A percentile compares a stretch with the other conserved stretches of the same genome.
Conservation (phyloP, 1,140 invertebrate genomes). For the Caenorhabditis latens region DNA sequence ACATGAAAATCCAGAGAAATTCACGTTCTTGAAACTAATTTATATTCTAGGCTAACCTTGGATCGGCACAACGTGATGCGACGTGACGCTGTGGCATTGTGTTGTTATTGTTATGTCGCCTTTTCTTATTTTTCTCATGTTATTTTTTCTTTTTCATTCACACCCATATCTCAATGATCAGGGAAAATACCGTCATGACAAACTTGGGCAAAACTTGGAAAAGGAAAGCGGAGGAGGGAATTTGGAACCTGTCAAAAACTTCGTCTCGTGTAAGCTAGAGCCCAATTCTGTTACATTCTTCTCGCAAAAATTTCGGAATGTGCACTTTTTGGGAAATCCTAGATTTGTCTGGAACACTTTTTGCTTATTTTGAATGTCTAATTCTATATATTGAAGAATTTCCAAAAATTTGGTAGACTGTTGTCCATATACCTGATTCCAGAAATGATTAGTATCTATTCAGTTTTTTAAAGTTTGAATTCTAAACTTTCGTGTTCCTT, state of each 20-base stretch:
- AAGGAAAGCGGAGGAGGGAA: too few relatives aligned
- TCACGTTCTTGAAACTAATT: conserved; percentile 13
- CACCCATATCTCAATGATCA: conserved; percentile 1
- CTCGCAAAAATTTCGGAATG: too few relatives aligned
- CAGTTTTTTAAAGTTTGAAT: too few relatives aligned
- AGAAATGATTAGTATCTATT: too few relatives aligned
- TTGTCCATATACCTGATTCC: too few relatives aligned
- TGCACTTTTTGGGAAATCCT: too few relatives aligned
- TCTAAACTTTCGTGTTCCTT: too few relatives aligned
- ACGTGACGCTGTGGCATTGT: conserved; percentile 25
- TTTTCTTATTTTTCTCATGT: conserved; percentile 20
- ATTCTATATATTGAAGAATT: background rate
- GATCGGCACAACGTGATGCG: background rate
- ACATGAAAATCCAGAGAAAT: background rate
- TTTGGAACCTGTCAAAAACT: too few relatives aligned
- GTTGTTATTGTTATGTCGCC: conserved; percentile 35
- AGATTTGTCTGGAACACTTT: background rate
- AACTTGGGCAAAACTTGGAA: background rate
- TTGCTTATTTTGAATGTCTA: background rate
- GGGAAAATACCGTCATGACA: background rate
- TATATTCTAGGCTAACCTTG: background rate
- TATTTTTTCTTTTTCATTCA: conserved; percentile 33
- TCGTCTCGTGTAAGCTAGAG: too few relatives aligned
- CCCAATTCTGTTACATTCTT: too few relatives aligned
- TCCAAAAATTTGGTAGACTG: background rate